Evolutionary conservation across 2,888 invertebrate species (phyloP), one percentile per base, ranked within the genome.

Genomic region (Sesia bembeciformis): DNA sequence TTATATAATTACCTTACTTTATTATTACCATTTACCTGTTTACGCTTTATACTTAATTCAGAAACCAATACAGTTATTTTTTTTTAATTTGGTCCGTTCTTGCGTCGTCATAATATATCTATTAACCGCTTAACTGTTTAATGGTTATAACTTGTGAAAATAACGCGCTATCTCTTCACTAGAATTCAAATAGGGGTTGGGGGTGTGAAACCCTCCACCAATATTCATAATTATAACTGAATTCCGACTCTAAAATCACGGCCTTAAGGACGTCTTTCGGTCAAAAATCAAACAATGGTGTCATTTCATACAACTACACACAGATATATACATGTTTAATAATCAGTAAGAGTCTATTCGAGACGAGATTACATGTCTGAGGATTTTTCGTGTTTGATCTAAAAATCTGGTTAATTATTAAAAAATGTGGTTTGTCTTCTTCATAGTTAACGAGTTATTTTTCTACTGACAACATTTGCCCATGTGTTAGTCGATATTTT

Each of bases 201-300:
- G 78, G 77, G 66, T 58, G 60, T 56, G 57, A 66, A 64, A 62
- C 60, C 63, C 60, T 63, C 68, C 70, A 66, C 75, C 76, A 64
- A 8, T 59, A 42, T 56, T 51, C 5, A 41, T 4, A 52, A 43
- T 52, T 7, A 43, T 58, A n/a, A 50, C 8, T 39, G 38, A 50
- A 76, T 68, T 61, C 57, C 56, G 39, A 57, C 63, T 72, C 55
- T 55, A 65, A 23, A 23, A 2, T 23, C 41, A 0, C 0, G 0
- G 23, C 0, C 1, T 3, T 3, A 0, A 63, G 61, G 62, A 58
- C 40, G 4, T 65, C 52, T 8, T 46, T 46, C 4, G 46, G 23
- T 23, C 23, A 8, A 5, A 23, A 5, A 5, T 46, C n/a, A 7
- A 46, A 46, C 23, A 46, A 46, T 46, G 46, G 46, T 46, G 46